phyloP scores from a whole-genome alignment of 2,888 invertebrate species.

The Oscheius sp. region DNA sequence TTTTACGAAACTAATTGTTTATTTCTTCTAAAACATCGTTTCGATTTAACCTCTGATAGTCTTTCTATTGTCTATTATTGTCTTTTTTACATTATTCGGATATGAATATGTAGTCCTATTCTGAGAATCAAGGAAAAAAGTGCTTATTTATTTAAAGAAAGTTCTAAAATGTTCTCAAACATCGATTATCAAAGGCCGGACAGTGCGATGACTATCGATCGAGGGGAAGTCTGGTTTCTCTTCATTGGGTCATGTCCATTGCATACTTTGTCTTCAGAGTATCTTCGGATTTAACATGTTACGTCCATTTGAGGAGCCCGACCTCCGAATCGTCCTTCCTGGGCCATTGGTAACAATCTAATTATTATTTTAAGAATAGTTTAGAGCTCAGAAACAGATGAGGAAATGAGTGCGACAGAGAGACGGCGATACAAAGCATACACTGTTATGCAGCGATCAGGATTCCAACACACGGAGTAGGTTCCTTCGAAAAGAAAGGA shows the following conservation, averaged over 20 bases:
- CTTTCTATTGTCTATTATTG: not conserved
- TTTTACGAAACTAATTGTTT: no score
- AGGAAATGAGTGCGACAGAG: constrained; percentile 49
- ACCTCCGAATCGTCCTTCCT: constrained; percentile 58
- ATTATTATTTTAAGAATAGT: no score
- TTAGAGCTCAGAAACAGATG: constrained; percentile 56
- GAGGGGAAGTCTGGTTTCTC: not conserved
- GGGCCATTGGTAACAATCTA: constrained; percentile 38
- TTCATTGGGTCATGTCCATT: not conserved
- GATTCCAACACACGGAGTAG: constrained; percentile 68
- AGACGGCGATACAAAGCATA: constrained; percentile 64
- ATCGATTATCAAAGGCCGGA: no score
- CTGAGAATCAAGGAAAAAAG: not conserved
- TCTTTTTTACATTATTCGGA: not conserved
- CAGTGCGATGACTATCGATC: constrained; percentile 1
- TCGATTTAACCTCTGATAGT: no score
- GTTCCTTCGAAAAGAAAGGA: constrained; percentile 2
- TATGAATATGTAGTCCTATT: not conserved
- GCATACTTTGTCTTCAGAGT: no score
- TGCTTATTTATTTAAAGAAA: no score
- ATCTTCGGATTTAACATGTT: constrained; percentile 57
- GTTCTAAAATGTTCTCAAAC: no score
- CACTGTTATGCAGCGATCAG: constrained; percentile 66
- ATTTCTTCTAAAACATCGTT: no score
- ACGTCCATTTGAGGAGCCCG: constrained; percentile 62